phyloP scores from a whole-genome alignment of 2,888 invertebrate species.

The Metacarcinus magister region DNA sequence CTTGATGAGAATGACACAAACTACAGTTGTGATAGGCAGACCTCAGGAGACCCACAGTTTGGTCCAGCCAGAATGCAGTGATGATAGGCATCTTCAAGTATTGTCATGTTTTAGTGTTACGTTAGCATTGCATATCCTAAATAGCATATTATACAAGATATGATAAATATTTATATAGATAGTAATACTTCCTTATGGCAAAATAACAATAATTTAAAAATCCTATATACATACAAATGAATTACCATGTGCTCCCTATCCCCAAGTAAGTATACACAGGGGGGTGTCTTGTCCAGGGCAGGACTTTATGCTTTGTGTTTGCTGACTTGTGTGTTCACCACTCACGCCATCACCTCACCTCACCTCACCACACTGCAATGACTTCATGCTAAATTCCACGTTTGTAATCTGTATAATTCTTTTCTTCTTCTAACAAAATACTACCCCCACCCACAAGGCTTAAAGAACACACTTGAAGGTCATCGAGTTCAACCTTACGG shows the following conservation, averaged over 20 bases:
- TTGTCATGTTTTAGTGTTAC: slow-evolving; percentile 80
- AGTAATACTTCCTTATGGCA: slow-evolving; percentile 81
- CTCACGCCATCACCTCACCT: not conserved
- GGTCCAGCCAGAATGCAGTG: slow-evolving; percentile 74
- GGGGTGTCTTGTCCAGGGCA: slow-evolving; percentile 71
- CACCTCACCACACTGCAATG: not conserved
- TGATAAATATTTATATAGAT: slow-evolving; percentile 79
- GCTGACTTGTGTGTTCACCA: slow-evolving; percentile 50
- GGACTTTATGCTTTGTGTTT: not conserved
- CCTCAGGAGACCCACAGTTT: slow-evolving; percentile 72
- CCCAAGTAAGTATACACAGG: slow-evolving; percentile 78
- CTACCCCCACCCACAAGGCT: not conserved
- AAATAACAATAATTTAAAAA: slow-evolving; percentile 81
- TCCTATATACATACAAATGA: slow-evolving; percentile 81
- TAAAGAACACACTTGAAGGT: not conserved
- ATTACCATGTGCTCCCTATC: slow-evolving; percentile 80
- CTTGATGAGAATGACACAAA: slow-evolving; percentile 71
- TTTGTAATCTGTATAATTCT: not conserved
- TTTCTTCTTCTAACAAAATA: slow-evolving; percentile 39
- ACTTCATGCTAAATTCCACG: not conserved
- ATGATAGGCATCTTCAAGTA: slow-evolving; percentile 72
- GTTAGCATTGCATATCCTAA: slow-evolving; percentile 80
- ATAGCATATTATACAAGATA: slow-evolving; percentile 81
- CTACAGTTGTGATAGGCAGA: slow-evolving; percentile 70
- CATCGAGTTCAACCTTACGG: slow-evolving; percentile 34